Evolutionary conservation across 2,797 vertebrate genomes (phyloP).

Genomic region (Sitta carolinensis): DNA sequence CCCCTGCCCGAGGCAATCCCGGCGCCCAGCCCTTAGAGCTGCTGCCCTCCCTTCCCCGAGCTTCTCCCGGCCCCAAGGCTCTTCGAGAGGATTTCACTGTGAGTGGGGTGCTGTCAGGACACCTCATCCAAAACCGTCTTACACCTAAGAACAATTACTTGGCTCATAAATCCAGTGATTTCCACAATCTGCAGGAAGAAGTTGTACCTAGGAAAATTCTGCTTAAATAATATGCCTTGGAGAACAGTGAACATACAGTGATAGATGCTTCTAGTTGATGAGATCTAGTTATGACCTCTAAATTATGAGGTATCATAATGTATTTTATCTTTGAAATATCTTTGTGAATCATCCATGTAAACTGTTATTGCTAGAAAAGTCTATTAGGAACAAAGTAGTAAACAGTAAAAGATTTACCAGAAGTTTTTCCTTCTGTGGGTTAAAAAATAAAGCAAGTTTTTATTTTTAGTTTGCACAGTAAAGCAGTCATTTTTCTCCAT

Average conservation of each 20-base stretch:
- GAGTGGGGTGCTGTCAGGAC: not conserved
- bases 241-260: not conserved
- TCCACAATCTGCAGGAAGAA: not conserved
- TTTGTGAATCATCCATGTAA: not conserved
- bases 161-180: not conserved
- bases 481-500: not conserved
- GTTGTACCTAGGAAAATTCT: not conserved
- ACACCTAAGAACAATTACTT: not conserved
- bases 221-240: not conserved
- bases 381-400: not conserved
- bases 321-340: not conserved
- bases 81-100: not conserved
- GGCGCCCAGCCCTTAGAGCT: fast-evolving
- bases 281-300: not conserved
- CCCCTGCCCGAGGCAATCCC: not conserved
- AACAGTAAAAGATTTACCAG: not conserved
- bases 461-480: not conserved
- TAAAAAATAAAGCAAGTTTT: not conserved
- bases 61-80: not conserved
- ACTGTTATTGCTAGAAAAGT: not conserved
- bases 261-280: not conserved
- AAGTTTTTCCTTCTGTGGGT: not conserved
- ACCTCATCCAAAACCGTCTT: not conserved
- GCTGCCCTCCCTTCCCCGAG: fast-evolving
- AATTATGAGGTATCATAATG: not conserved